A percentile compares a stretch with the other conserved stretches of the same genome.
Evolutionary conservation across 2,797 vertebrate species (phyloP).

Genomic region (Manis crassicaudata): DNA sequence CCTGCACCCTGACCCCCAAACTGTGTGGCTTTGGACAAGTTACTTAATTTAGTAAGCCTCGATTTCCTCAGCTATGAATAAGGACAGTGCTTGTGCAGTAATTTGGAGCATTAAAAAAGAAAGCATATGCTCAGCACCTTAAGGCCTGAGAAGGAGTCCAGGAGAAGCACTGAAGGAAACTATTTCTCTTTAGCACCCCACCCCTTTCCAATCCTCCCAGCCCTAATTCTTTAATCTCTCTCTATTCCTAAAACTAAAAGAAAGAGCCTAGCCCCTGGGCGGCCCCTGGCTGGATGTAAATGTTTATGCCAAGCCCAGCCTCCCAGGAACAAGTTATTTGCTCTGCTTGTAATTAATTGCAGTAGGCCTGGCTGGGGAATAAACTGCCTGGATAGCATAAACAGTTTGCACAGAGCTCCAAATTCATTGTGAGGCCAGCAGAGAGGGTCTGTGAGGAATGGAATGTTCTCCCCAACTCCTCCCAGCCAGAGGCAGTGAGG

Average conservation of each 20-base stretch:
- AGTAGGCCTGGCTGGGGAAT: slow-evolving; percentile 73
- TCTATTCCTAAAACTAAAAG: slow-evolving; percentile 8
- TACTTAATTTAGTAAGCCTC: background rate
- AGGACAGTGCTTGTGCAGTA: background rate
- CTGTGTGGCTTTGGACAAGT: background rate
- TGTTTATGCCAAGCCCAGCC: slow-evolving; percentile 78
- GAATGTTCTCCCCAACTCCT: slow-evolving; percentile 47
- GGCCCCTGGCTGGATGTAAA: slow-evolving; percentile 65
- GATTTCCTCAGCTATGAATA: background rate
- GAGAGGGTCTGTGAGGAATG: slow-evolving; percentile 58
- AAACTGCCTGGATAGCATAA: slow-evolving; percentile 76
- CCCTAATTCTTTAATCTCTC: background rate
- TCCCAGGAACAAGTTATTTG: slow-evolving; percentile 79
- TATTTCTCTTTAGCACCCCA: background rate
- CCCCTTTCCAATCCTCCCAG: background rate
- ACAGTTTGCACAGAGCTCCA: slow-evolving; percentile 71
- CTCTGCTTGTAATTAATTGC: slow-evolving; percentile 80
- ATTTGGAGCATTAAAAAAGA: background rate
- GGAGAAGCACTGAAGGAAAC: background rate
- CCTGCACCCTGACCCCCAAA: background rate
- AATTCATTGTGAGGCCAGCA: slow-evolving; percentile 65
- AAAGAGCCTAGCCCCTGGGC: slow-evolving; percentile 55
- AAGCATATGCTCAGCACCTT: background rate
- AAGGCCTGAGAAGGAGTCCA: background rate
- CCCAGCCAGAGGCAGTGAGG: background rate